These are phyloP conservation scores for Pseudoips prasinana DNA, from an alignment of 2,888 invertebrate species.

Conservation along the genomic window DNA sequence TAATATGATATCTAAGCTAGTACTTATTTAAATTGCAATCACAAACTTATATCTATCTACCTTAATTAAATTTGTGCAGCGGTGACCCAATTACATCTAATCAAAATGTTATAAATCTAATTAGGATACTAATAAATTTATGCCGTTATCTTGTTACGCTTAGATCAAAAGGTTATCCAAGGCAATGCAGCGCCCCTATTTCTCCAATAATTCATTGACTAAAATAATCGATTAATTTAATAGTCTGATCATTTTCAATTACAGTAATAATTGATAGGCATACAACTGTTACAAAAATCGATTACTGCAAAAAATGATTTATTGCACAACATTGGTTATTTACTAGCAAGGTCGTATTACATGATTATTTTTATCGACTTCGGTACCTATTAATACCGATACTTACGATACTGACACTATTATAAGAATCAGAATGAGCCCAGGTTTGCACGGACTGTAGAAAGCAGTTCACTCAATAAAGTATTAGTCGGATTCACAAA, in stretches of 20 bases:
- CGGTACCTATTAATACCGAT: no score
- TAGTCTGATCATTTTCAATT: constrained; percentile 26
- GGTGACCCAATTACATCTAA: constrained; percentile 24
- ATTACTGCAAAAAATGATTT: constrained; percentile 29
- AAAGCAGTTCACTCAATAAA: no score
- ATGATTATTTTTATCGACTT: constrained; percentile 46
- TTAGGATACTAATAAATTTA: constrained; percentile 20
- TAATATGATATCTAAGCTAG: no score
- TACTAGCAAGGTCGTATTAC: constrained; percentile 54
- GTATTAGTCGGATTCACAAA: no score
- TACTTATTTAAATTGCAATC: no score
- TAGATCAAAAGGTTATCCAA: constrained; percentile 28
- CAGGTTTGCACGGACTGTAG: no score
- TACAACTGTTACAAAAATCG: constrained; percentile 10
- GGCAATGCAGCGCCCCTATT: constrained; percentile 13
- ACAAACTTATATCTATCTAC: no score
- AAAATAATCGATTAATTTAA: constrained; percentile 14
- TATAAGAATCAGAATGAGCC: no score
- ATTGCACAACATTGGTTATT: constrained; percentile 33
- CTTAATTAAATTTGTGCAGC: no score
- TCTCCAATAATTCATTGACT: constrained; percentile 23
- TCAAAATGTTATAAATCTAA: constrained; percentile 14
- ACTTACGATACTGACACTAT: no score
- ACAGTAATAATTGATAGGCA: constrained; percentile 23
- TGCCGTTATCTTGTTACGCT: constrained; percentile 18